Evolutionary conservation across 2,113 vertebrate genomes (phyloP), one percentile per base, ranked within the genome.

Genomic region (Pholis gunnellus): DNA sequence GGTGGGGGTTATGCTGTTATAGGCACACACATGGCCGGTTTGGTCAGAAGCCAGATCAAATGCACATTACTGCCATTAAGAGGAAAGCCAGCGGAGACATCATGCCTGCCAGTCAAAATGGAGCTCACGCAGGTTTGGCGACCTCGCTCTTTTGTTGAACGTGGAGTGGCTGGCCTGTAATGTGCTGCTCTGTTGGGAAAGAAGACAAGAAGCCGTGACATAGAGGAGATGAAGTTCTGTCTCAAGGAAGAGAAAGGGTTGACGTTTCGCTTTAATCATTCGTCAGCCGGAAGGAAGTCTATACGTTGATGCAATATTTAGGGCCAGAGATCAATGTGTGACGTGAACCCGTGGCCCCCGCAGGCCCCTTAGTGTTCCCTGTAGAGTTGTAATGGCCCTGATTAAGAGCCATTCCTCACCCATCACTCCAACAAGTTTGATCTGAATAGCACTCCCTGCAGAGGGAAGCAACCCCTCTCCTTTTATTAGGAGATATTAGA

Each of bases 401-500:
- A 90, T 90, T 80, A 81, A 76, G 38, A 89, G 38, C 44, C 27
- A 52, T 70, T 68, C 34, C 46, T 38, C 70, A 65, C 2, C 63
- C 54, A 38, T 68, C 38, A 61, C 56, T 78, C 42, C 61, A 66
- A 82, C 63, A 44, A 66, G 52, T 88, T 72, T 82, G 82, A 83
- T 73, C 80, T 72, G 71, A 81, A 75, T 71, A 82, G 72, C 74
- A 50, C 50, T 82, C 78, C 56, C 27, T 54, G 78, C 63, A 76
- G 71, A 83, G 71, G 52, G 80, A 85, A 85, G 72, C 67, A 79
- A 66, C 68, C 72, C 46, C 65, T 90, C 82, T 81, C 70, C 67
- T 87, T 88, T 86, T 81, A 87, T 88, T 77, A 81, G 83, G 61
- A 84, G 68, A 89, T 84, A 82, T 86, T 86, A 83, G 87, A 78